A percentile compares a stretch with the other conserved stretches of the same genome.
phyloP scores from a whole-genome alignment of 2,888 invertebrate species.

The Brachyopa scutellaris region DNA sequence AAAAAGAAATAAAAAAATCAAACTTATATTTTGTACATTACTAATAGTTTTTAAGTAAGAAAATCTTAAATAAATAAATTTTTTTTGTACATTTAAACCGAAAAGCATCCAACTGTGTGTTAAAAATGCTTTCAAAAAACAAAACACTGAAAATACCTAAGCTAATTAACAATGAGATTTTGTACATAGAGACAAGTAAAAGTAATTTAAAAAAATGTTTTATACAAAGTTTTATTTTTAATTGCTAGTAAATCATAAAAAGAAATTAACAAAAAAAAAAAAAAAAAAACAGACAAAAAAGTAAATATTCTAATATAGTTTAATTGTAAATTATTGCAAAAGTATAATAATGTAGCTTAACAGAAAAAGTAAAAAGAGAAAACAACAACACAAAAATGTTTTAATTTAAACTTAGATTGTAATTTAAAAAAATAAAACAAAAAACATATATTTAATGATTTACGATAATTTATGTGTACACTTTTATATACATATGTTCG shows the following conservation, averaged over 20 bases:
- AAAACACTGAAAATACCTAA: constrained; percentile 22
- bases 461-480: constrained; percentile 51
- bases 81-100: constrained; percentile 23
- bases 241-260: constrained; percentile 27
- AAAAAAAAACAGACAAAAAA: constrained; percentile 10
- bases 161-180: constrained; percentile 53
- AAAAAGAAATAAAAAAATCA: constrained; percentile 31
- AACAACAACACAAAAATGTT: constrained; percentile 31
- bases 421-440: constrained; percentile 14
- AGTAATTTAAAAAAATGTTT: constrained; percentile 36
- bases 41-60: constrained; percentile 52
- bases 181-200: constrained; percentile 61
- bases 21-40: constrained; percentile 65
- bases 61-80: constrained; percentile 14
- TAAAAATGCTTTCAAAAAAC: constrained; percentile 35
- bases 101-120: constrained; percentile 31
- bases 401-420: constrained; percentile 43
- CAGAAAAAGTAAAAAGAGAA: constrained; percentile 13
- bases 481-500: constrained; percentile 45
- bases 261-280: neutral
- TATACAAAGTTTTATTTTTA: constrained; percentile 55
- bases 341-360: constrained; percentile 12
- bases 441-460: constrained; percentile 41
- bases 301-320: constrained; percentile 47
- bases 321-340: constrained; percentile 59